Evolutionary conservation across 2,888 invertebrate genomes (phyloP), one percentile per base, ranked within the genome.

Genomic region (Troides aeacus): DNA sequence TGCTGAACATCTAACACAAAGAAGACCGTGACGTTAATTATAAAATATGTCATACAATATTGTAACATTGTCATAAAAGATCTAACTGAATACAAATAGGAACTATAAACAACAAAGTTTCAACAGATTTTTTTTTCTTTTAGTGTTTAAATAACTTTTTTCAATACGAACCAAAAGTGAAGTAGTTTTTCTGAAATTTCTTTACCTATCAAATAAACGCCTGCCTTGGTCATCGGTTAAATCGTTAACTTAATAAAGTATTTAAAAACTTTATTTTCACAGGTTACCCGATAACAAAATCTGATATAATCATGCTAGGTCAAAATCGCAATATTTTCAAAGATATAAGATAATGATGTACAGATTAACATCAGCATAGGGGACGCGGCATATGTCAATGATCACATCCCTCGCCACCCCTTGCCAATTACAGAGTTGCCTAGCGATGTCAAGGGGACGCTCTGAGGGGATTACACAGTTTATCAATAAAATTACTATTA

Each of bases 341-440:
- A 76, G 85, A 88, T 88, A 85, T 79, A 77, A 83, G 84, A 86
- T 88, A 89, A 88, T 88, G 83, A 86, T 75, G 79, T 72, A 74
- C 72, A 69, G 69, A 67, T 69, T 72, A 73, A n/a, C 10, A 24
- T 7, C 30, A 21, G 36, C 46, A 74, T 72, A 74, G 78, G 77
- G 78, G 78, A 78, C 74, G 75, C 77, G 78, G 79, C 89, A 89
- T 89, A 89, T 89, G 89, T 84, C 84, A 77, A 75, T 76, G 79
- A 80, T 86, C 78, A 80, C 77, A 76, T 71, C 72, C 77, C 78
- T 76, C 73, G 62, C 70, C 71, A 65, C 76, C 83, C 84, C 78
- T 75, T 76, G 84, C 83, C 86, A 86, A 87, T 86, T 85, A 84
- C 74, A 71, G 64, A 69, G 71, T 62, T 64, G 70, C 62, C 70